Percentiles rank a stretch among this genome's conserved stretches.
Evolutionary conservation across 2,888 invertebrate genomes (phyloP).

Genomic region (Epistrophe grossulariae): DNA sequence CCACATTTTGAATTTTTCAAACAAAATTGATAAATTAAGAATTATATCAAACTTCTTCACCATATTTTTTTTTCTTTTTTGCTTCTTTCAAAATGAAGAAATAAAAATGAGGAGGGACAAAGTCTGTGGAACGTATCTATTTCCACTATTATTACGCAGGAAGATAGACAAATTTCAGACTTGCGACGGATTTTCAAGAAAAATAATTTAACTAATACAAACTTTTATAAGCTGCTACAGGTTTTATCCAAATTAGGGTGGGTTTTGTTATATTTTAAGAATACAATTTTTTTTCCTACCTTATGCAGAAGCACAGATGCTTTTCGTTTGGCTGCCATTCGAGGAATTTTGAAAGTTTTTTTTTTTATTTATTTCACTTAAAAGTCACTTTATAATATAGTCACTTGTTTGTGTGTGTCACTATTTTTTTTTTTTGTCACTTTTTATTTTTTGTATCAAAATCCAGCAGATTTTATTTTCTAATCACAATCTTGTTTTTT

Average conservation of each 20-base stretch:
- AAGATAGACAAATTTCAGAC: too few species aligned
- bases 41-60: too few species aligned
- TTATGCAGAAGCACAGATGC: slow-evolving; percentile 84
- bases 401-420: background rate
- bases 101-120: too few species aligned
- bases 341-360: slow-evolving; percentile 65
- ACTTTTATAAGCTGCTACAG: background rate
- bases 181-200: background rate
- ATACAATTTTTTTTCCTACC: slow-evolving; percentile 78
- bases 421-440: background rate
- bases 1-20: too few species aligned
- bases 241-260: background rate
- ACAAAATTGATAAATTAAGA: too few species aligned
- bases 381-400: background rate
- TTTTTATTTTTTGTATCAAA: background rate
- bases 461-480: background rate
- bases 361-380: background rate
- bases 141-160: too few species aligned
- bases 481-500: background rate
- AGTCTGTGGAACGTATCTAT: too few species aligned
- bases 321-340: slow-evolving; percentile 84
- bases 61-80: too few species aligned
- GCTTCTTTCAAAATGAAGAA: too few species aligned
- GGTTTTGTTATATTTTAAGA: background rate
- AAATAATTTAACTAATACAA: too few species aligned